These are phyloP conservation scores for Acrobasis consociella DNA, from an alignment of 2,888 invertebrate genomes.

Conservation along the genomic window DNA sequence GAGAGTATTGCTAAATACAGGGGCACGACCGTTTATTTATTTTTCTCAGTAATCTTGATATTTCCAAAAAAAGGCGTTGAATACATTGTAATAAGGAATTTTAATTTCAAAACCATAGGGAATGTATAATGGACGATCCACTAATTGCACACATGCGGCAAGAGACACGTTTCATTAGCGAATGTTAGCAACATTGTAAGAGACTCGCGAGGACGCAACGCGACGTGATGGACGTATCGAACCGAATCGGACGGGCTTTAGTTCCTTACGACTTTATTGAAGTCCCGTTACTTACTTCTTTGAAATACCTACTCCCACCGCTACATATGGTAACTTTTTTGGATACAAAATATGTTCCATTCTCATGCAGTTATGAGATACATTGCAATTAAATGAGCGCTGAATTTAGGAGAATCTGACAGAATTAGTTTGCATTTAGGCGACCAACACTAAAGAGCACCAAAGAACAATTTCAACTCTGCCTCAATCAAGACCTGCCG, in stretches of 20 bases:
- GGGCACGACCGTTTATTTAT: too few species aligned
- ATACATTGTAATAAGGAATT: neutral
- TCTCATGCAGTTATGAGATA: too few species aligned
- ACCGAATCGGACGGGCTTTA: constrained; percentile 48
- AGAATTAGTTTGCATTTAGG: too few species aligned
- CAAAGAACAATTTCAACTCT: too few species aligned
- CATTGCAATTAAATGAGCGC: too few species aligned
- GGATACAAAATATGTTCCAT: too few species aligned
- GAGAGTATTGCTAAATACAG: too few species aligned
- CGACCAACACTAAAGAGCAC: too few species aligned
- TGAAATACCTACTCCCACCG: constrained; percentile 18
- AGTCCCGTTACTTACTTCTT: constrained; percentile 22
- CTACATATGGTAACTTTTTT: neutral
- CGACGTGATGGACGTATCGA: constrained; percentile 66
- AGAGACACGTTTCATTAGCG: constrained; percentile 52
- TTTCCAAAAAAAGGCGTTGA: too few species aligned
- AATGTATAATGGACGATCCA: constrained; percentile 3
- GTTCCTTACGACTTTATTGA: constrained; percentile 12
- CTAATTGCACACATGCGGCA: constrained; percentile 55
- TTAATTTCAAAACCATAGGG: neutral
- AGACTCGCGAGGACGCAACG: constrained; percentile 62
- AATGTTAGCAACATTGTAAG: constrained; percentile 67
- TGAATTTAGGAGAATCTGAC: too few species aligned
- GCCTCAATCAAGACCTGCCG: too few species aligned
- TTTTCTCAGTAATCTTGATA: too few species aligned